Percentiles rank a stretch among this genome's conserved stretches.
Evolutionary conservation across 2,113 vertebrate genomes (phyloP).

Genomic region (Asarcornis scutulata): DNA sequence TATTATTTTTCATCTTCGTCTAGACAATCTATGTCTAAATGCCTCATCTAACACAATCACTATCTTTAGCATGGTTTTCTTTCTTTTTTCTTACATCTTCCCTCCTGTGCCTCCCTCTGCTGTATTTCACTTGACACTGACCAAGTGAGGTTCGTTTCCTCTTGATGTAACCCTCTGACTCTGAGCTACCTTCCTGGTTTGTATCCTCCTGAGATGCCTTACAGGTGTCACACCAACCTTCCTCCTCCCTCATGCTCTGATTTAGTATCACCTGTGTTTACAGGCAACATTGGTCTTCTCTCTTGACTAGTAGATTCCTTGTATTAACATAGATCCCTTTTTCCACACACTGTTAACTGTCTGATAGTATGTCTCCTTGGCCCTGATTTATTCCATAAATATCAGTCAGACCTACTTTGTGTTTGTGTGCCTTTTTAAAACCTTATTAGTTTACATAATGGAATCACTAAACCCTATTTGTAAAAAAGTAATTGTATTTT

Average conservation of each 20-base stretch:
- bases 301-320: too few relatives aligned
- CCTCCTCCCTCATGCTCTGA: too few relatives aligned
- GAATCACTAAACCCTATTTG: neutral
- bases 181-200: too few relatives aligned
- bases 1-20: neutral
- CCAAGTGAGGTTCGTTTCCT: neutral
- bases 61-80: neutral
- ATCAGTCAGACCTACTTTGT: neutral
- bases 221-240: too few relatives aligned
- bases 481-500: neutral
- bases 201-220: too few relatives aligned
- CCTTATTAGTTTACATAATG: too few relatives aligned
- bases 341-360: too few relatives aligned
- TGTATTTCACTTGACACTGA: neutral
- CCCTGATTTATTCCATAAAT: neutral
- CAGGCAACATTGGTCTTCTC: too few relatives aligned
- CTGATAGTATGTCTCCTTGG: too few relatives aligned
- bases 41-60: neutral
- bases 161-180: neutral
- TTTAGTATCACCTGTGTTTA: too few relatives aligned
- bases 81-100: neutral
- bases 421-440: neutral
- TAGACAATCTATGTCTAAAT: neutral
- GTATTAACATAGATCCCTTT: too few relatives aligned
- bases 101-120: neutral